phyloP scores from a whole-genome alignment of 1,140 invertebrate genomes.

The Lucilia sericata region DNA sequence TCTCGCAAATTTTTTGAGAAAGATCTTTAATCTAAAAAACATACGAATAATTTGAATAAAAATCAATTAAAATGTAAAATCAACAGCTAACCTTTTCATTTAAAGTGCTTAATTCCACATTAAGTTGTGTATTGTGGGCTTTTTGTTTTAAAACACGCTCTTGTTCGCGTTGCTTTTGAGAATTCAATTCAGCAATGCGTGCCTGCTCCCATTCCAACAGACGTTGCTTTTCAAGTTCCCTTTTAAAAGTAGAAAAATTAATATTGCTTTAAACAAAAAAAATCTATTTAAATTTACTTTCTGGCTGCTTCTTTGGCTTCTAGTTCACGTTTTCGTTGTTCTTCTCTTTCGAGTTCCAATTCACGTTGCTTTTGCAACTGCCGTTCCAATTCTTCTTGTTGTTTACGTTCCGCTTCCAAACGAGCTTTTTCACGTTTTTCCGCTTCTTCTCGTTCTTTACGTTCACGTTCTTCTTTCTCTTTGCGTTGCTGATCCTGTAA shows the following conservation, averaged over 20 bases:
- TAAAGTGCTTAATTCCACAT: slow-evolving; percentile 68
- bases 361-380: slow-evolving; percentile 75
- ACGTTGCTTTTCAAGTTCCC: slow-evolving; percentile 94
- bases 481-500: slow-evolving; percentile 73
- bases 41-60: slow-evolving; percentile 20
- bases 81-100: slow-evolving; percentile 75
- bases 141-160: slow-evolving; percentile 90
- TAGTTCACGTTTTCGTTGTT: slow-evolving; percentile 78
- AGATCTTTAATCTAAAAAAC: slow-evolving; percentile 77
- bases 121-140: slow-evolving; percentile 88
- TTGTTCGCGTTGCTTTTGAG: slow-evolving; percentile 87
- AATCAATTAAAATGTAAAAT: not conserved
- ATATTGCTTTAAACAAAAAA: not conserved
- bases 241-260: slow-evolving; percentile 59
- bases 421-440: slow-evolving; percentile 85
- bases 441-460: slow-evolving; percentile 90
- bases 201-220: slow-evolving; percentile 97
- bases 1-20: slow-evolving; percentile 88
- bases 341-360: slow-evolving; percentile 85
- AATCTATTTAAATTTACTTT: slow-evolving; percentile 67
- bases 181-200: slow-evolving; percentile 86
- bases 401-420: slow-evolving; percentile 74
- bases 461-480: slow-evolving; percentile 88
- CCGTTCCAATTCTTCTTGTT: slow-evolving; percentile 73
- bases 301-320: slow-evolving; percentile 85